A percentile compares a stretch with the other conserved stretches of the same genome.
Conservation (phyloP, 2,888 invertebrate species). For the Tenthredo amoena region DNA sequence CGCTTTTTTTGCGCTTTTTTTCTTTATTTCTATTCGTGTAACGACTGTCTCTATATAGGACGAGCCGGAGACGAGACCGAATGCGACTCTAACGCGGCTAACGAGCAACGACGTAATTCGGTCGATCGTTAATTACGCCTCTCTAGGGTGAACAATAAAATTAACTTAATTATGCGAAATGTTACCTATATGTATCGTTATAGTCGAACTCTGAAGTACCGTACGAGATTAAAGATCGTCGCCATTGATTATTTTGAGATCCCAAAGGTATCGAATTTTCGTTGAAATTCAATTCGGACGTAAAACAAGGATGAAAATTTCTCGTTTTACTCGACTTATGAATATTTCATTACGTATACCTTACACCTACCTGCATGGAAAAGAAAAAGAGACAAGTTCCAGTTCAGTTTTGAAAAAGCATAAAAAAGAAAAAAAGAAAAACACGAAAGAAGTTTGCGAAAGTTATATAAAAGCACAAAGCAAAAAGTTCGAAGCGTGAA, state of each 20-base stretch:
- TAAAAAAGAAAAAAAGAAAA: not conserved
- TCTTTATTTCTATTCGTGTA: not conserved
- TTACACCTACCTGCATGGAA: not conserved
- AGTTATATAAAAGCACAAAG: not conserved
- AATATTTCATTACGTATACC: no score
- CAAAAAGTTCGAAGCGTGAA: not conserved
- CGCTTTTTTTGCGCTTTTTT: not conserved
- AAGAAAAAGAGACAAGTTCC: not conserved
- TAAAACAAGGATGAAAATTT: no score
- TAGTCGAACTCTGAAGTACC: not conserved
- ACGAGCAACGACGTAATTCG: conserved; percentile 36
- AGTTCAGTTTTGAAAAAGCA: not conserved
- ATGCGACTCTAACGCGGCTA: conserved; percentile 21
- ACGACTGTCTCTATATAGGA: not conserved
- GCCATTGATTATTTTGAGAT: not conserved
- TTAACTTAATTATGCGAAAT: conserved; percentile 8
- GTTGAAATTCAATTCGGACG: no score
- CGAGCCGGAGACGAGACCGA: not conserved
- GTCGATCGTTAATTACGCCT: conserved; percentile 44
- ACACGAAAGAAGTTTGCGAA: not conserved
- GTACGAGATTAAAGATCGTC: not conserved
- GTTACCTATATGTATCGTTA: not conserved
- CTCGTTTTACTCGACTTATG: no score
- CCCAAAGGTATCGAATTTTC: no score
- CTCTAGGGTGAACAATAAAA: conserved; percentile 28